Evolutionary conservation across 1,140 invertebrate genomes (phyloP), one percentile per base, ranked within the genome.

Genomic region (Drosophila pachea): DNA sequence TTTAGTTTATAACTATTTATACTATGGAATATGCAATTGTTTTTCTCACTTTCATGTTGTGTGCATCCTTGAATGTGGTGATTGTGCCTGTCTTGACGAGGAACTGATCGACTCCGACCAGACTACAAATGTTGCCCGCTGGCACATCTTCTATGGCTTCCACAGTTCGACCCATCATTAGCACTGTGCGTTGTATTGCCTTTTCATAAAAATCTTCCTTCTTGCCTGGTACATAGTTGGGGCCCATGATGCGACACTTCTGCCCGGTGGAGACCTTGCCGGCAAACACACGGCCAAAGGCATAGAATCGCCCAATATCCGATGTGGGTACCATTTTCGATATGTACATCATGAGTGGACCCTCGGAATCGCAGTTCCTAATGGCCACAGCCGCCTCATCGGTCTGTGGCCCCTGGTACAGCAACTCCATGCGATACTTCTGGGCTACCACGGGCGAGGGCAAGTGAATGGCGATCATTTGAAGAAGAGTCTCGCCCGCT

Each of bases 251-350:
- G 76, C 97, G 94, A 45, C 95, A 96, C 90, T 99, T 99, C 93
- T 96, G 93, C 49, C 98, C 98, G 73, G 98, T 99, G 48, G 92
- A 92, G 11, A 95, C 92, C 90, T 95, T 97, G 78, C 98, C 98
- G 83, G 98, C 97, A 92, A 99, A 99, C 1, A 99, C 98, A 92
- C 98, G 97, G 68, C 98, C 98, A 90, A 99, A 99, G 56, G 98
- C 98, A 91, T 99, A 99, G 93, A 99, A 99, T 90, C 98, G 94
- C 64, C 98, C 98, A 91, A 99, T 99, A 90, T 99, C 98, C 29
- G 96, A 95, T 1, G 98, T 99, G 55, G 98, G 98, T 91, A 99
- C 98, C 98, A 99, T 99, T 92, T 99, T 99, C 16, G 97, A 99
- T 62, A 99, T 93, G 92, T 99, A 99, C 98, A 99, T 99, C 97